Base-by-base conservation (phyloP, 2,113 vertebrate genomes). In the Syrrhaptes paradoxus region DNA sequence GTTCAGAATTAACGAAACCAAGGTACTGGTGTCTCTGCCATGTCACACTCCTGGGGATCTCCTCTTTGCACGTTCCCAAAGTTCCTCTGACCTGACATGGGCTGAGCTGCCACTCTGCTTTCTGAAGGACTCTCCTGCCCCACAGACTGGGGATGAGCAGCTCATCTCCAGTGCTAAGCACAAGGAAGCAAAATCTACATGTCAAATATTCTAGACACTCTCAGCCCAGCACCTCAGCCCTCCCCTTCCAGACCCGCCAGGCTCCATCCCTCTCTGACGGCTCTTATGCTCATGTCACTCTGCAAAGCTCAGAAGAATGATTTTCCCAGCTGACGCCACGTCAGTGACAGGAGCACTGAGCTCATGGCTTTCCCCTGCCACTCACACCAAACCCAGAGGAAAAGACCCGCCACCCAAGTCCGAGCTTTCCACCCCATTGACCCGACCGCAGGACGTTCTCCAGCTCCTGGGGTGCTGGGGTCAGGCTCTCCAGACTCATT, bases 1-100 rank as follows among this genome's bases (percentile, higher is more conserved):
- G 57, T 46, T 62, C 48, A 54, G 83, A 92, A 86, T 73, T 90
- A 95, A 94, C 51, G 86, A 95, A 90, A 87, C 34, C 28, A 82
- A 65, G 73, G 31, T 10, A 32, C 17, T 65, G 58, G 66, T 45
- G 21, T 20, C 62, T 59, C 43, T n/a, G 31, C 43, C 51, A 13
- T 26, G 8, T 77, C 65, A 52, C 55, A 16, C 32, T 70, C 59
- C 87, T n/a, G 38, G 49, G 55, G 17, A n/a, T 34, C 26, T 38
- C 24, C 54, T 36, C 78, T 34, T 48, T 57, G 66, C 45, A 57
- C 32, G 16, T 17, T 36, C 52, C 45, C 45, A 43, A 41, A 38
- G 51, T 25, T 36, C 58, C 58, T n/a, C 55, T 61, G 82, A 72
- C 38, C n/a, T 4, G 10, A 25, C 1, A 3, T 20, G 34, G 80